Evolutionary conservation across 2,888 invertebrate genomes (phyloP).

Genomic region (Stenchaetothrips biformis): DNA sequence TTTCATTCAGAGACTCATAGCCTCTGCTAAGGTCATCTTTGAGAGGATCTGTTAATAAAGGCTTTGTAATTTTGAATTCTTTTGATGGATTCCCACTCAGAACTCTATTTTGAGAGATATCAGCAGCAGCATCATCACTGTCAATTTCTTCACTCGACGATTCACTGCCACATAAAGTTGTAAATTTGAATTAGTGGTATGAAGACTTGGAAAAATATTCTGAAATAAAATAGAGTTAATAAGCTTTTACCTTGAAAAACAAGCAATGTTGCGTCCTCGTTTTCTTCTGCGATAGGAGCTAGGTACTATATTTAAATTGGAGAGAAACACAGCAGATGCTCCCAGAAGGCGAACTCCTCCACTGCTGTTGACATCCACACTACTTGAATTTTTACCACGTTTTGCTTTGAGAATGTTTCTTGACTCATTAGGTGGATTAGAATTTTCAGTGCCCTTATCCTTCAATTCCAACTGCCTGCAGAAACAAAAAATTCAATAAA

Average conservation of each 20-base stretch:
- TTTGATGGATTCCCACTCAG: not conserved
- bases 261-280: not conserved
- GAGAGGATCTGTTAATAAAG: not conserved
- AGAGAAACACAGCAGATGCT: not conserved
- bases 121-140: conserved; percentile 7
- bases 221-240: not conserved
- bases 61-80: not conserved
- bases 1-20: conserved; percentile 6
- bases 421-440: not conserved
- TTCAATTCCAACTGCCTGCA: not conserved
- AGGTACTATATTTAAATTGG: not conserved
- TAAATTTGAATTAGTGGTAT: not conserved
- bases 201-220: not conserved
- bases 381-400: not conserved
- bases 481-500: not conserved
- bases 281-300: not conserved
- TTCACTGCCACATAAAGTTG: not conserved
- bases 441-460: not conserved
- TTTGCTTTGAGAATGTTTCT: not conserved
- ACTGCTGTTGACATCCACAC: not conserved
- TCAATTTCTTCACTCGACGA: not conserved
- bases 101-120: not conserved
- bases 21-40: not conserved
- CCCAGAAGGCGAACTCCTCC: not conserved
- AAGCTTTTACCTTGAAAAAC: not conserved